Evolutionary conservation across 1,140 invertebrate genomes (phyloP).

Genomic region (Grapholita molesta): DNA sequence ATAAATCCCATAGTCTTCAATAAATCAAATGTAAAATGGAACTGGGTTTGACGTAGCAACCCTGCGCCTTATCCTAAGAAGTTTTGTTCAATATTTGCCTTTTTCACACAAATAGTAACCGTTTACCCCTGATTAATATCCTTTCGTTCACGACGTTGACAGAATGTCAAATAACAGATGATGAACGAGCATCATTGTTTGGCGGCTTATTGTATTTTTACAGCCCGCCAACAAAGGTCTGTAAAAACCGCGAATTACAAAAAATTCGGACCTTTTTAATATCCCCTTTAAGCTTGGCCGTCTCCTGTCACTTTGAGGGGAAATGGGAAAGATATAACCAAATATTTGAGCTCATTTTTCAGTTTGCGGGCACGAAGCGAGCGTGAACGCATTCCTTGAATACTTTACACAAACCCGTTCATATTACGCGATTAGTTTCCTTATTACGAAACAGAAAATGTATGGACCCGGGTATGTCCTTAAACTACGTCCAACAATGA

Average conservation of each 20-base stretch:
- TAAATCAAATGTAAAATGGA: too few species aligned
- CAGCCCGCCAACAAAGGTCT: constrained; percentile 26
- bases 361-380: constrained; percentile 29
- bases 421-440: too few species aligned
- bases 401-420: too few species aligned
- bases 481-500: too few species aligned
- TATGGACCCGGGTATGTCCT: too few species aligned
- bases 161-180: constrained; percentile 40
- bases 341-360: constrained; percentile 56
- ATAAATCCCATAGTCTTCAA: too few species aligned
- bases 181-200: constrained; percentile 49
- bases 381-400: neutral
- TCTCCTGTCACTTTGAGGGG: constrained; percentile 42
- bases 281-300: constrained; percentile 39
- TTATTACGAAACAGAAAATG: too few species aligned
- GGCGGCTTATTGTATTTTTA: constrained; percentile 37
- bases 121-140: constrained; percentile 30
- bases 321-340: constrained; percentile 48
- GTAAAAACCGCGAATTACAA: constrained; percentile 31
- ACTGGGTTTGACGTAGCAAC: too few species aligned
- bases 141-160: constrained; percentile 33
- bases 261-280: constrained; percentile 47
- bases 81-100: too few species aligned
- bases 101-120: too few species aligned
- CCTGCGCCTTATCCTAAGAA: too few species aligned